Evolutionary conservation across 1,140 invertebrate species (phyloP), one percentile per base, ranked within the genome.

Genomic region (Papilio helenus): DNA sequence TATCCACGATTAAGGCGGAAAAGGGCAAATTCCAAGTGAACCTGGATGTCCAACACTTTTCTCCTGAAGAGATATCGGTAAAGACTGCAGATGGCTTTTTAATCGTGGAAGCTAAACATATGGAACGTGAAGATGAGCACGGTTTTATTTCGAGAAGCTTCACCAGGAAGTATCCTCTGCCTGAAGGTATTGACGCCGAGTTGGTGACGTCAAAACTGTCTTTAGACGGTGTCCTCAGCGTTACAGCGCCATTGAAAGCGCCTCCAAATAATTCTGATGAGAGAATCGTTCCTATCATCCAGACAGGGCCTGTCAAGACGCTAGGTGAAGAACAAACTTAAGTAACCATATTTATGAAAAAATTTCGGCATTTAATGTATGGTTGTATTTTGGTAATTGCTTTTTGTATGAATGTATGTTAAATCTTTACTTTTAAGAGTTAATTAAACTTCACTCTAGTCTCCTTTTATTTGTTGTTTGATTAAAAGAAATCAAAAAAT

Each of bases 21-120:
- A 91, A 90, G 74, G 83, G 89, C 55, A 89, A 88, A 72, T 96
- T 96, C 82, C 95, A 97, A 88, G 96, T 97, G 0, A 96, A 95
- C 84, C 91, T 98, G 83, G 98, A 98, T 88, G 97, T 99, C 2
- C 96, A 97, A 49, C 97, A 98, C 80, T 99, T 98, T 87, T 95
- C 96, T 51, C 97, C 98, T 0, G 96, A 97, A 78, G 98, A 99
- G 88, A 96, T 99, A 20, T 95, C 96, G 10, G 97, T 99, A 0
- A 98, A 97, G 87, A 97, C 97, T 2, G 96, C 96, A 1, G 97
- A 98, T 76, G 96, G 96, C 49, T 95, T 92, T 5, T 91, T 97
- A 3, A 87, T 97, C 1, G 94, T 97, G 0, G 96, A 97, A 85
- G 97, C 96, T 3, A 97, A 97, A 84, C 97, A 98, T 79, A 96